Evolutionary conservation across 2,888 invertebrate species (phyloP), one percentile per base, ranked within the genome.

Genomic region (Oxycera nigricornis): DNA sequence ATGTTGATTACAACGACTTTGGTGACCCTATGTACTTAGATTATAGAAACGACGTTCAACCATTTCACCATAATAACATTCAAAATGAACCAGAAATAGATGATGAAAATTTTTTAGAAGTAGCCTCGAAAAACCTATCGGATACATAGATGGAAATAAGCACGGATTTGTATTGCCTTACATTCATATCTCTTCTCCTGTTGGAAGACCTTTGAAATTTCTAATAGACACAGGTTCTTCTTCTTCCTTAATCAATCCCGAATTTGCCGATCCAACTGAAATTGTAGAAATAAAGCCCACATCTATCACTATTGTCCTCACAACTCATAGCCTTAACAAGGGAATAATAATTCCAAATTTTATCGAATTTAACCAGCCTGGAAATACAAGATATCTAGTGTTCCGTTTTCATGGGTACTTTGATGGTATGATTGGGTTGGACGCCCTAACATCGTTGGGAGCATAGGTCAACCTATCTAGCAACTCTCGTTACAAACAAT

Each of bases 221-320:
- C 39, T 73, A 9, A 31, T 73, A 20, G 65, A 73, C 28, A 73
- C 73, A 2, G 73, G 65, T 6, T 50, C 65, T 17, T 74, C 70
- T 17, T 46, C 61, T 2, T 70, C 57, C 20, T 74, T 67, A n/a
- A 26, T 41, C 6, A 35, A 68, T 59, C 68, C 68, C 7, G 55
- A 68, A 24, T 39, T 41, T 17, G 22, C 20, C 24, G 2, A 67
- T 26, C 30, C 41, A 4, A 6, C 2, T 17, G 22, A 41, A 1
- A 7, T 41, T 11, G n/a, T n/a, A 57, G 17, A 17, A 7, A 74
- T 35, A 52, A 14, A 65, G 2, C 74, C 74, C 2, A 41, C 31
- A 3, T 9, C 28, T 22, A 67, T 74, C 17, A 39, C 67, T 3
- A 74, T 68, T 4, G 46, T 74, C 3, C 22, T 57, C 1, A 74